phyloP scores from a whole-genome alignment of 2,113 vertebrate species.

The Deroptyus accipitrinus region DNA sequence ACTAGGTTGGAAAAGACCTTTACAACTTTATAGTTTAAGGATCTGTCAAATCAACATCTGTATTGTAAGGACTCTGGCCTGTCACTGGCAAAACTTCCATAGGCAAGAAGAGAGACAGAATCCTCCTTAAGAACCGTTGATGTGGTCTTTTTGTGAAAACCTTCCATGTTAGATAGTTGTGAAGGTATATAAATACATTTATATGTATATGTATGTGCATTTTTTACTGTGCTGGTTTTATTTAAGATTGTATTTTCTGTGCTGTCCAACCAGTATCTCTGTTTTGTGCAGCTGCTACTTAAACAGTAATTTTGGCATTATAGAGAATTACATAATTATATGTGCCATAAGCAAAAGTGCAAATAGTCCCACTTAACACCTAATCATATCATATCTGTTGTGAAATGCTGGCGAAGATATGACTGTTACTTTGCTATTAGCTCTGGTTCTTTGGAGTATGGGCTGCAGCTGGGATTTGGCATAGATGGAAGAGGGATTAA shows the following conservation, averaged over 20 bases:
- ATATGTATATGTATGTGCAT: neutral
- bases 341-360: slow-evolving; percentile 61
- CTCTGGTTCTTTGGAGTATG: neutral
- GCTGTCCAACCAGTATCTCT: slow-evolving; percentile 19
- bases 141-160: neutral
- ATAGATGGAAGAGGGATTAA: slow-evolving; percentile 41
- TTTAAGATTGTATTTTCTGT: slow-evolving; percentile 13
- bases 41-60: neutral
- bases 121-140: neutral
- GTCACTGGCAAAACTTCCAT: neutral
- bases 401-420: slow-evolving; percentile 30
- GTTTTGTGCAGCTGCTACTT: slow-evolving; percentile 48
- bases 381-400: slow-evolving; percentile 58
- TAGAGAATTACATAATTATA: slow-evolving; percentile 56
- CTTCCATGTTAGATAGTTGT: neutral
- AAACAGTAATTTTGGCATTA: slow-evolving; percentile 44
- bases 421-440: slow-evolving; percentile 1
- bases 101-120: neutral
- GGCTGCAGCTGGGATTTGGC: slow-evolving; percentile 52
- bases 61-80: neutral
- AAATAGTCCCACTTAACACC: slow-evolving; percentile 66
- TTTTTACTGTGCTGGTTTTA: neutral
- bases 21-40: neutral
- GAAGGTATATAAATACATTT: neutral
- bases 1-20: neutral